Evolutionary conservation across 2,888 invertebrate genomes (phyloP), one percentile per base, ranked within the genome.

Genomic region (Chrysotoxum bicinctum): DNA sequence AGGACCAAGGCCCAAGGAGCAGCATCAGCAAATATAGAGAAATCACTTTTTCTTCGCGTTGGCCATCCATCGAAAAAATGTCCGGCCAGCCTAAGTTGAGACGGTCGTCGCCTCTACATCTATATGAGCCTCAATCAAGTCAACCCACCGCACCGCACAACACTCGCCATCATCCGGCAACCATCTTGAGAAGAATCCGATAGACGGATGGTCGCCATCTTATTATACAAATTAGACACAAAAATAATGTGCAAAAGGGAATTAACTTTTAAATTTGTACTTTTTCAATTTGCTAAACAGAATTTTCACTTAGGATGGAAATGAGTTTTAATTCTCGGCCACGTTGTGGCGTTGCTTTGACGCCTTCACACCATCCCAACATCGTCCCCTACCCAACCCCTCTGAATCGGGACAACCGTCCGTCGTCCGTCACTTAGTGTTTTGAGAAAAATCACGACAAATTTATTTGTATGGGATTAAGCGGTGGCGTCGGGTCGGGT

Each of bases 181-280:
- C 32, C 72, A 68, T 69, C 84, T 60, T 58, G 43, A 54, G 60
- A 30, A 48, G 52, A 84, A 72, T 84, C 84, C 64, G 40, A 84
- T 54, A 79, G 84, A 80, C 80, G 80, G 80, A 84, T 80, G 75
- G 75, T 45, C 66, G 72, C 75, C 84, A 76, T 80, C 75, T 84
- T 84, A 84, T 84, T 84, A 80, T 80, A 80, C 75, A 76, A 84
- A 84, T 84, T 84, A 84, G 84, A 80, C 79, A 80, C 84, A 76
- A 80, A 84, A 84, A 84, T 84, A 84, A 84, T 84, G 84, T 76
- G 75, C 79, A 84, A 76, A 76, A 72, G 74, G 75, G 84, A 80
- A 84, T 84, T 76, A 79, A 84, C 84, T 84, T 84, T 79, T 75
- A 80, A 84, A 80, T 84, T 84, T 80, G 79, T 84, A 79, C 80